phyloP scores from a whole-genome alignment of 2,888 invertebrate species.

The Sycophila texana region DNA sequence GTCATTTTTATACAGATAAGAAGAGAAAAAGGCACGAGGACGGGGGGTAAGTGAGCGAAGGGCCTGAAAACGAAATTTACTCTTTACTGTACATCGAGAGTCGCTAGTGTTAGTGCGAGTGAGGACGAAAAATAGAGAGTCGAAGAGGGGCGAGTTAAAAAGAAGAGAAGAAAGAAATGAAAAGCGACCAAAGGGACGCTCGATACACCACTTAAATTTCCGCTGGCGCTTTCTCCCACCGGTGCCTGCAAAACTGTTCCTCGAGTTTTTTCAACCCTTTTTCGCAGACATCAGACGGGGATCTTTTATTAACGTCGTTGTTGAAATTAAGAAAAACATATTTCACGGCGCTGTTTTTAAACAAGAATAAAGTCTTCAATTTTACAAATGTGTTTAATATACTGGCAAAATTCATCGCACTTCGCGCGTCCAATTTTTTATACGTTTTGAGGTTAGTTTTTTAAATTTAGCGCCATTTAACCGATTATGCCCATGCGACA shows the following conservation, averaged over 20 bases:
- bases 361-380: background rate
- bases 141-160: background rate
- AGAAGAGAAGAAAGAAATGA: constrained; percentile 6
- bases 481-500: too few relatives aligned
- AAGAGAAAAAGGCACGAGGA: background rate
- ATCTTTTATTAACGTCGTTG: too few relatives aligned
- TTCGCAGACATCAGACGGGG: background rate
- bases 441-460: too few relatives aligned
- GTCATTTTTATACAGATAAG: constrained; percentile 19
- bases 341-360: background rate
- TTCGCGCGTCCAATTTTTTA: too few relatives aligned
- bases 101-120: constrained; percentile 39
- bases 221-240: constrained; percentile 27
- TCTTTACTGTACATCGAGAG: constrained; percentile 59
- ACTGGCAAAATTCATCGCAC: too few relatives aligned
- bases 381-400: too few relatives aligned
- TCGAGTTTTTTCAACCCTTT: background rate
- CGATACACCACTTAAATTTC: constrained; percentile 60
- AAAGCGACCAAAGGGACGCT: constrained; percentile 48
- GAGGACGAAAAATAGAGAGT: background rate
- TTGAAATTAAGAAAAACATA: background rate
- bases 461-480: too few relatives aligned
- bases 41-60: background rate
- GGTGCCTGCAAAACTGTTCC: background rate
- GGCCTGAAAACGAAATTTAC: constrained; percentile 57